Conservation (phyloP, 2,797 vertebrate species). For the Girardinus metallicus region DNA sequence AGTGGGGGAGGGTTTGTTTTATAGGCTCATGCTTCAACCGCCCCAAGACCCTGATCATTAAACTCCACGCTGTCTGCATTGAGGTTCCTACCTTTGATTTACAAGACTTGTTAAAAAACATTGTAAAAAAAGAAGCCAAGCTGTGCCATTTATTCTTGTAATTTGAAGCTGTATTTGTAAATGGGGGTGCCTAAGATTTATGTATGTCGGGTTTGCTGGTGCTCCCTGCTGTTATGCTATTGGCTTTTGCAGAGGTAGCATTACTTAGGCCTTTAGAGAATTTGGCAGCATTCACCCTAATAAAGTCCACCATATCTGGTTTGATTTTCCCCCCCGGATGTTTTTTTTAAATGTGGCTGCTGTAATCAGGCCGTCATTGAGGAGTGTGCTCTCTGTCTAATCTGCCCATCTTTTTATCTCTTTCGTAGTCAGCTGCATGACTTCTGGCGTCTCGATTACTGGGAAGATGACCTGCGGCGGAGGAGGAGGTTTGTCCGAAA, state of each 20-base stretch:
- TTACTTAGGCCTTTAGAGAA: slow-evolving; percentile 53
- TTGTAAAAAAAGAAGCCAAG: slow-evolving; percentile 89
- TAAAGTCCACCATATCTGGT: slow-evolving; percentile 54
- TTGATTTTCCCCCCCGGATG: slow-evolving; percentile 48
- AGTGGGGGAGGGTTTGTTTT: slow-evolving; percentile 83
- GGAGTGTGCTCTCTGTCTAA: slow-evolving; percentile 44
- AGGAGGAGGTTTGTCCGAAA: slow-evolving; percentile 95
- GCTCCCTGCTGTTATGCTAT: slow-evolving; percentile 67
- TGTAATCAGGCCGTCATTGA: slow-evolving; percentile 51
- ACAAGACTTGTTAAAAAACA: slow-evolving; percentile 96
- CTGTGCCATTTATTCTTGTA: slow-evolving; percentile 93
- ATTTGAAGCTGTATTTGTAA: slow-evolving; percentile 95
- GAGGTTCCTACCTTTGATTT: slow-evolving; percentile 92
- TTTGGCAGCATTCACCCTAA: slow-evolving; percentile 45
- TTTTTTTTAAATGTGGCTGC: slow-evolving; percentile 39
- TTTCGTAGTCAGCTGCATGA: slow-evolving; percentile 90
- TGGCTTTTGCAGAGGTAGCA: slow-evolving; percentile 66
- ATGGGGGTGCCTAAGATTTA: slow-evolving; percentile 89
- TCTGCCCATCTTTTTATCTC: slow-evolving; percentile 52
- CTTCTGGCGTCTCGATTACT: slow-evolving; percentile 99
- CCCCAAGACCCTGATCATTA: slow-evolving; percentile 90
- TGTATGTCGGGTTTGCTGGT: slow-evolving; percentile 78
- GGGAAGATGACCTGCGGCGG: slow-evolving; percentile 96
- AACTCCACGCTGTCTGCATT: slow-evolving; percentile 90
- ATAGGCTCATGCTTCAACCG: slow-evolving; percentile 89